Evolutionary conservation across 2,113 vertebrate genomes (phyloP).

Genomic region (Alaudala cheleensis): DNA sequence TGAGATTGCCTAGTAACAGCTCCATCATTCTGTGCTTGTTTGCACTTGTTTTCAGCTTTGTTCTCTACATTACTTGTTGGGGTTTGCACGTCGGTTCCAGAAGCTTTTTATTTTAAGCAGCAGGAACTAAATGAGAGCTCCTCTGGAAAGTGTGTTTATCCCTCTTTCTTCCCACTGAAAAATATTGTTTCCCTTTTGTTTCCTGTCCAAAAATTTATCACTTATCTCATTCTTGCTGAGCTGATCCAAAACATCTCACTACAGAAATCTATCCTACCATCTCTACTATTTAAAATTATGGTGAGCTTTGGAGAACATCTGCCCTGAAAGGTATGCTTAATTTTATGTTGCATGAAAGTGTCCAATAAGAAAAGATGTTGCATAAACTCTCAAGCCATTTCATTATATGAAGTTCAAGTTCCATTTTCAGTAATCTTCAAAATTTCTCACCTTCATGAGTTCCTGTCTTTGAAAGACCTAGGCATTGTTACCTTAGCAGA

Average conservation of each 20-base stretch:
- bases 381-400: background rate
- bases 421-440: background rate
- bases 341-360: background rate
- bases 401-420: background rate
- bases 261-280: background rate
- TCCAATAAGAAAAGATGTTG: background rate
- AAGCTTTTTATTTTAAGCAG: constrained; percentile 73
- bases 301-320: background rate
- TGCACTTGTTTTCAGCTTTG: constrained; percentile 1
- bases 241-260: background rate
- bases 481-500: background rate
- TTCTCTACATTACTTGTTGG: background rate
- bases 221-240: constrained; percentile 36
- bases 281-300: background rate
- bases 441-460: background rate
- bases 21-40: background rate
- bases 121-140: constrained; percentile 46
- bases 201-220: constrained; percentile 34
- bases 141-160: constrained; percentile 45
- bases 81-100: background rate
- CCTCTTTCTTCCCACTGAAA: background rate
- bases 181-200: constrained; percentile 42
- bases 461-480: background rate
- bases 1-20: constrained; percentile 71
- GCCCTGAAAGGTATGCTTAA: background rate